Evolutionary conservation across 2,888 invertebrate genomes (phyloP).

Genomic region (Lasioglossum pauxillum): DNA sequence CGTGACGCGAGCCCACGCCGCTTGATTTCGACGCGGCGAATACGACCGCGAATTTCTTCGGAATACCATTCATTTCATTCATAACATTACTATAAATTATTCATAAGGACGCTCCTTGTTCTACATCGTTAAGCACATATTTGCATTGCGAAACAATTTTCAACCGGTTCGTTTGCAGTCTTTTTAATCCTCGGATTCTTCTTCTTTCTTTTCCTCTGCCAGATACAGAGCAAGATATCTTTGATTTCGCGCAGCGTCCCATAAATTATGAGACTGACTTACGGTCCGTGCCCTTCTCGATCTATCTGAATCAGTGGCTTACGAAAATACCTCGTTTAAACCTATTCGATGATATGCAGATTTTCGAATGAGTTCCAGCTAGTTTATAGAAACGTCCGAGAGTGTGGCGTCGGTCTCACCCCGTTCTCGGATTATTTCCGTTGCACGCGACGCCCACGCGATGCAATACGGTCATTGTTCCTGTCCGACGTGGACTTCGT

Average conservation of each 20-base stretch:
- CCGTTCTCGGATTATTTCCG: neutral
- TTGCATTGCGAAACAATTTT: neutral
- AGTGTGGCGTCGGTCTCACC: neutral
- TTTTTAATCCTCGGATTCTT: neutral
- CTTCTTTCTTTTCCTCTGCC: neutral
- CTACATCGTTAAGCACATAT: neutral
- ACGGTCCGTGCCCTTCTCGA: neutral
- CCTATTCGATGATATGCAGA: neutral
- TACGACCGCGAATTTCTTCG: conserved; percentile 27
- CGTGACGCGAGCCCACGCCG: conserved; percentile 36
- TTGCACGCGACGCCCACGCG: conserved; percentile 11
- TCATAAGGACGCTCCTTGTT: neutral
- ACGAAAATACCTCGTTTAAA: neutral
- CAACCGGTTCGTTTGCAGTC: neutral
- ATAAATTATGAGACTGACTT: neutral
- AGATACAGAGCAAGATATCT: neutral
- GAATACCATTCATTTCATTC: neutral
- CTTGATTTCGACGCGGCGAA: conserved; percentile 52
- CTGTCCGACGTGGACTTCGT: neutral
- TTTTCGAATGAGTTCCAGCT: neutral
- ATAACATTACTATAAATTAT: neutral
- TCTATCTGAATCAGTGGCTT: no score
- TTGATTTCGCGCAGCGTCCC: neutral
- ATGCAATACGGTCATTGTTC: conserved; percentile 24
- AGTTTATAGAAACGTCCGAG: neutral